Percentiles rank a stretch among this genome's conserved stretches.
These are phyloP conservation scores for Rhinoptilus africanus DNA, from an alignment of 2,113 vertebrate genomes.

Conservation along the genomic window DNA sequence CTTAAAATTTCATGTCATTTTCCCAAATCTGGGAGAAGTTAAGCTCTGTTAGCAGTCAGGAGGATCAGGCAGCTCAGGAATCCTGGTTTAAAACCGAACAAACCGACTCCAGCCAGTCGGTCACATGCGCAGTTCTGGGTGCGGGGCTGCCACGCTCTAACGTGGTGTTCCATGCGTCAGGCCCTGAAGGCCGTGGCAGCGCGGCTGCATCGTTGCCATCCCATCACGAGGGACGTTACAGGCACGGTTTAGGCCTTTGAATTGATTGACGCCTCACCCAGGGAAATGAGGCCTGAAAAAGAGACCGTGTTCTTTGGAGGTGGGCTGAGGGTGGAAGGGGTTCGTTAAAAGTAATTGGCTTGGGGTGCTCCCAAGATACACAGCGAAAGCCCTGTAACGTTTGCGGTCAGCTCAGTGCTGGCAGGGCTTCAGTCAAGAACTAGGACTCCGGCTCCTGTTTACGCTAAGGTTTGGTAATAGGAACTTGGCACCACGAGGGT, in stretches of 20 bases:
- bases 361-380: not conserved
- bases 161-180: not conserved
- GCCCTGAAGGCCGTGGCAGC: not conserved
- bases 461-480: not conserved
- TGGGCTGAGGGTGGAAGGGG: not conserved
- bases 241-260: not conserved
- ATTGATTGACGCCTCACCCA: not conserved
- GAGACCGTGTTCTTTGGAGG: not conserved
- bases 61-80: not conserved
- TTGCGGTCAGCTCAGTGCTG: not conserved
- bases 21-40: not conserved
- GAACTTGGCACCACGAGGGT: not conserved
- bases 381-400: accelerated
- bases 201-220: not conserved
- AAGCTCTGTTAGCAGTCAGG: not conserved
- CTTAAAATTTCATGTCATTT: accelerated
- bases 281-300: not conserved
- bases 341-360: not conserved
- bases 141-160: not conserved
- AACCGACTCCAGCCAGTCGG: not conserved
- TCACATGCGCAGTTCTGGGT: accelerated
- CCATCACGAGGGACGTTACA: accelerated
- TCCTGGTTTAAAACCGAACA: not conserved
- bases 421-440: not conserved
- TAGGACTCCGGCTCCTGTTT: not conserved